Evolutionary conservation across 2,888 invertebrate genomes (phyloP), one percentile per base, ranked within the genome.

Genomic region (Ophonus ardosiacus): DNA sequence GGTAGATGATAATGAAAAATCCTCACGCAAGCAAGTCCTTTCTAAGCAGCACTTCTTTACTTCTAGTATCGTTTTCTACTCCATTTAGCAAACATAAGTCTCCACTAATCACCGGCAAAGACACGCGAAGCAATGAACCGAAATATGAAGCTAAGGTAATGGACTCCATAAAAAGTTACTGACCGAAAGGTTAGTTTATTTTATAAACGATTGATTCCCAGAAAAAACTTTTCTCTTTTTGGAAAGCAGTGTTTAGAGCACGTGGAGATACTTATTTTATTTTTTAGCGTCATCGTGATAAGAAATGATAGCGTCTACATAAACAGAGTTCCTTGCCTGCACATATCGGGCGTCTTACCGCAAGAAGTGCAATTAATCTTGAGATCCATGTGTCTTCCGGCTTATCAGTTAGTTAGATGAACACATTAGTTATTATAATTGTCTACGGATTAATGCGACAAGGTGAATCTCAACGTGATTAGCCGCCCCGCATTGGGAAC

Each of bases 61-160:
- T 17, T 57, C 83, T 15, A 74, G 40, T 68, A 43, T 71, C 51
- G 71, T 43, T 79, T 85, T 80, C 85, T 80, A 71, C 38, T 80
- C 85, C 85, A 85, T 85, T 85, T 85, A 80, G 71, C 71, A 85
- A 56, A 85, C 85, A 85, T 85, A 85, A 85, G 80, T 85, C 80
- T 51, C 80, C 71, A 80, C 85, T 85, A 85, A 85, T 85, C 85
- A 85, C 85, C 56, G 38, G 56, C 59, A 40, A 79, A 65, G 85
- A 18, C 71, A 74, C 71, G 71, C 17, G 59, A 78, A n/a, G 31
- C 85, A 80, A 51, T 80, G 68, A 85, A 68, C 68, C 85, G 85
- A 43, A 80, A 79, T 68, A 85, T 85, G 85, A 80, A 85, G 85
- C 80, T 38, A 84, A 80, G 68, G 85, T 85, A 31, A 31, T 31